Conservation (phyloP, 2,797 vertebrate species). For the Gambelia wislizenii region DNA sequence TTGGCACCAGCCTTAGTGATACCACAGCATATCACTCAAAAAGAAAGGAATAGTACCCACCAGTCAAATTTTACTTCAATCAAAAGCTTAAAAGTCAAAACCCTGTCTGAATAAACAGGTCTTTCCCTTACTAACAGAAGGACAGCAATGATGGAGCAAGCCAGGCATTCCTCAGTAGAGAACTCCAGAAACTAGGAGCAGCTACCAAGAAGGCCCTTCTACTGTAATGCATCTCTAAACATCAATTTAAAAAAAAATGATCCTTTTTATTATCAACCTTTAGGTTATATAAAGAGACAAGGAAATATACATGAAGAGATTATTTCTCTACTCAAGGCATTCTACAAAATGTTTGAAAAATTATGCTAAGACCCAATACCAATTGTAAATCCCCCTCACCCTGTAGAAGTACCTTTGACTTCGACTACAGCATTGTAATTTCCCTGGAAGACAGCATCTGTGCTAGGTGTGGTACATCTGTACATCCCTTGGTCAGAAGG, state of each 20-base stretch:
- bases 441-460: conserved; percentile 87
- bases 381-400: conserved; percentile 65
- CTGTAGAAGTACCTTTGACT: conserved; percentile 85
- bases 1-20: too few species aligned
- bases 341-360: neutral
- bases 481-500: conserved; percentile 86
- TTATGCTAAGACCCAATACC: neutral
- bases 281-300: neutral
- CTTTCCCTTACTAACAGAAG: neutral
- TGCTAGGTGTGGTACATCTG: conserved; percentile 92
- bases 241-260: neutral
- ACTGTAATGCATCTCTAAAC: too few species aligned
- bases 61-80: neutral
- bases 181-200: neutral
- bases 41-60: neutral
- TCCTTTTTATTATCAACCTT: neutral
- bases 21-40: neutral
- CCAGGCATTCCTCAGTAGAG: neutral
- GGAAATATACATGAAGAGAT: neutral
- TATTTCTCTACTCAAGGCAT: neutral
- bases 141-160: neutral
- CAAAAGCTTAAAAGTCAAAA: neutral
- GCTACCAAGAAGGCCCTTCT: neutral
- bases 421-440: conserved; percentile 90
- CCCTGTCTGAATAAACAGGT: neutral